Percentiles rank a stretch among this genome's conserved stretches.
Evolutionary conservation across 2,113 vertebrate genomes (phyloP).

Genomic region (Lagenorhynchus albirostris): DNA sequence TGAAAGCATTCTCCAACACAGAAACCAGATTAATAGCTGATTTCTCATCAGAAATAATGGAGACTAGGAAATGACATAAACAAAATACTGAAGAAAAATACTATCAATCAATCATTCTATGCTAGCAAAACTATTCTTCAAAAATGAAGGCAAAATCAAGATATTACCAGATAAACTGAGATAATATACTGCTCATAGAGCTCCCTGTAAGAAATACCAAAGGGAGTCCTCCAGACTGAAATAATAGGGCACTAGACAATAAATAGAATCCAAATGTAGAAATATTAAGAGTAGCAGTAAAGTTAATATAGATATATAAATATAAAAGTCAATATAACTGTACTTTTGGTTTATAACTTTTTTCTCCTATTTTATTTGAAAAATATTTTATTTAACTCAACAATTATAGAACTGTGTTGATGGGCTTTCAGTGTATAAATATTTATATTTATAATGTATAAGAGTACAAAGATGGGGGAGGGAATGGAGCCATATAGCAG

Average conservation of each 20-base stretch:
- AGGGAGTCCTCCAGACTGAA: not conserved
- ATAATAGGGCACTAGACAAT: not conserved
- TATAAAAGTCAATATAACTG: not conserved
- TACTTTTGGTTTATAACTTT: not conserved
- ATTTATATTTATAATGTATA: not conserved
- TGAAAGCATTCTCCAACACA: no score
- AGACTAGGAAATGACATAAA: no score
- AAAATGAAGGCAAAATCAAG: not conserved
- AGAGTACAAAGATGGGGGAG: not conserved
- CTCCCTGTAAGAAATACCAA: not conserved
- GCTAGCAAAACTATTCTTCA: not conserved
- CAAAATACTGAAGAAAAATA: not conserved
- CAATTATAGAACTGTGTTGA: not conserved
- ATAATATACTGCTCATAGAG: not conserved
- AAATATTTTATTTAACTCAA: not conserved
- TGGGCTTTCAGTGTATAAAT: not conserved
- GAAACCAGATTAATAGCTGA: no score
- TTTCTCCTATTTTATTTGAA: not conserved
- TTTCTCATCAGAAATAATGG: no score
- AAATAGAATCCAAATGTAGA: not conserved
- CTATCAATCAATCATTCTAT: not conserved
- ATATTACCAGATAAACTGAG: not conserved
- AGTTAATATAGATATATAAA: not conserved
- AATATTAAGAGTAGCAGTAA: not conserved
- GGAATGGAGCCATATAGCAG: not conserved